Percentiles rank a stretch among this genome's conserved stretches.
Evolutionary conservation across 2,113 vertebrate genomes (phyloP).

Genomic region (Nyctereutes procyonoides): DNA sequence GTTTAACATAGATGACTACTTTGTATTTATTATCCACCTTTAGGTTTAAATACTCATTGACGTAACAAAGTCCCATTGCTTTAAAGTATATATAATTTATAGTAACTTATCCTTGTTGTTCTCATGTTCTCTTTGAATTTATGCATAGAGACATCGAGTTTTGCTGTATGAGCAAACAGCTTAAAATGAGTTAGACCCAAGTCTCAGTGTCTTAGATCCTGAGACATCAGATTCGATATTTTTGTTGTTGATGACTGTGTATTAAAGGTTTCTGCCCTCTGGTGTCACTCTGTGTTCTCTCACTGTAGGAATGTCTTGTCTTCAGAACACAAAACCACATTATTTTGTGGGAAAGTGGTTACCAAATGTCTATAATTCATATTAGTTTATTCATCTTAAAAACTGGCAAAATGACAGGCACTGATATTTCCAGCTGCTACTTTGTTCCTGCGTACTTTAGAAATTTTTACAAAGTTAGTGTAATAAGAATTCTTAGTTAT

Average conservation of each 20-base stretch:
- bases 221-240: neutral
- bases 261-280: neutral
- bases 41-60: neutral
- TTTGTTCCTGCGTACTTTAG: neutral
- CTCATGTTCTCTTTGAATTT: neutral
- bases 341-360: conserved; percentile 31
- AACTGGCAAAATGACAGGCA: neutral
- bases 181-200: neutral
- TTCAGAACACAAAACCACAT: neutral
- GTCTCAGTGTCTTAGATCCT: neutral
- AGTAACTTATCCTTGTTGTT: neutral
- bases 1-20: neutral
- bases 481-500: neutral
- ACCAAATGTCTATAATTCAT: neutral
- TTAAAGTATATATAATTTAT: neutral
- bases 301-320: neutral
- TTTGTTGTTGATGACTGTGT: neutral
- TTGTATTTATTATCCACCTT: neutral
- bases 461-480: neutral
- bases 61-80: neutral
- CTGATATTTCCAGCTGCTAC: neutral
- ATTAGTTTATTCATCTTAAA: neutral
- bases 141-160: neutral
- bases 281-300: neutral
- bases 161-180: neutral